Evolutionary conservation across 2,797 vertebrate genomes (phyloP).

Genomic region (Peromyscus melanophrys): DNA sequence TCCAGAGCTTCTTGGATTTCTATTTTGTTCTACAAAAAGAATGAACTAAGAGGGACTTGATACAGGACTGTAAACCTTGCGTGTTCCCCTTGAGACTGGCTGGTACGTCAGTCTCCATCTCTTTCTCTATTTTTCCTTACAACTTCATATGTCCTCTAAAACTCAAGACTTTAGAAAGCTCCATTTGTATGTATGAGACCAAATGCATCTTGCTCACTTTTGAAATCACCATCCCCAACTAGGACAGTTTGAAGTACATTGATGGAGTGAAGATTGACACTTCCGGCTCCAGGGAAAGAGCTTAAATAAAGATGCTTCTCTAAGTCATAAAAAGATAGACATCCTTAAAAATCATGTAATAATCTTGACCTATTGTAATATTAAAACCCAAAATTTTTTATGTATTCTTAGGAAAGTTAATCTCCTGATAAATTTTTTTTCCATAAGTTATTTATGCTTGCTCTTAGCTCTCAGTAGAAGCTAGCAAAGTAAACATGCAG

Average conservation of each 20-base stretch:
- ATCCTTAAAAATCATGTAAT: background rate
- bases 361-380: background rate
- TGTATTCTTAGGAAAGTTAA: background rate
- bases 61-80: background rate
- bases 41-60: conserved; percentile 1
- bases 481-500: background rate
- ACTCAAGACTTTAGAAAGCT: background rate
- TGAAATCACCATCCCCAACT: background rate
- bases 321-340: conserved; percentile 31
- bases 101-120: background rate
- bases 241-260: background rate
- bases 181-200: background rate
- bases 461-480: background rate
- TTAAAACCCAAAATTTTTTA: background rate
- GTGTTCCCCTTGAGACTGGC: background rate
- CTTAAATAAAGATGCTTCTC: conserved; percentile 43
- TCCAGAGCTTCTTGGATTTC: background rate
- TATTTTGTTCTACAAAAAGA: background rate
- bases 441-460: background rate
- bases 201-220: conserved; percentile 10
- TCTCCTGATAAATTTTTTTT: background rate
- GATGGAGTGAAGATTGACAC: conserved; percentile 2
- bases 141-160: background rate
- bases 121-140: background rate
- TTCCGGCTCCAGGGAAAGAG: conserved; percentile 15